Evolutionary conservation across 2,888 invertebrate genomes (phyloP).

Genomic region (Chrysina gloriosa): DNA sequence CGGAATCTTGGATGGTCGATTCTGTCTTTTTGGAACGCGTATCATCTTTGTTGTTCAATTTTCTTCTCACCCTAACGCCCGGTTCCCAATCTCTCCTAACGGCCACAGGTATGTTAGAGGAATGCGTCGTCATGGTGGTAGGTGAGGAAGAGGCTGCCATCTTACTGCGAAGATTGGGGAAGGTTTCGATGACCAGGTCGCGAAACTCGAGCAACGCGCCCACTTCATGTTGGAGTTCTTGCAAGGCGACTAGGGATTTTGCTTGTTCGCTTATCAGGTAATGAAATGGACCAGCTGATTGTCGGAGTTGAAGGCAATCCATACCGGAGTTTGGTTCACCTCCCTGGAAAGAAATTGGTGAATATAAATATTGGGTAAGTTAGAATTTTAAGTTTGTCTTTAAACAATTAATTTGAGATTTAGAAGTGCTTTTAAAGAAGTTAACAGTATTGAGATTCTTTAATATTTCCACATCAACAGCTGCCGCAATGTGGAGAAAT

Average conservation of each 20-base stretch:
- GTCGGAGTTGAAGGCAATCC: constrained; percentile 84
- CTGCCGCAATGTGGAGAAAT: too few relatives aligned
- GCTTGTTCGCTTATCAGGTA: constrained; percentile 82
- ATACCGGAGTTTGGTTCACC: constrained; percentile 73
- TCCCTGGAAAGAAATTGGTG: constrained; percentile 56
- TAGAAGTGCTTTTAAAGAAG: too few relatives aligned
- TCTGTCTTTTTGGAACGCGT: constrained; percentile 66
- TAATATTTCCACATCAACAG: too few relatives aligned
- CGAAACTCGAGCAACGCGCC: constrained; percentile 91
- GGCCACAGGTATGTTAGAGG: constrained; percentile 69
- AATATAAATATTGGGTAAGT: too few relatives aligned
- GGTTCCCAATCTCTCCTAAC: constrained; percentile 82
- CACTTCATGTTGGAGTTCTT: constrained; percentile 94
- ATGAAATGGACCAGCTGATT: constrained; percentile 71
- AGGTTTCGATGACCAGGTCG: constrained; percentile 94
- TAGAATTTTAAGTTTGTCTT: too few relatives aligned
- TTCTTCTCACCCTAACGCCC: constrained; percentile 77
- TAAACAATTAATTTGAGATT: too few relatives aligned
- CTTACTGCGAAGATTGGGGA: constrained; percentile 90
- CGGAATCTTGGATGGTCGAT: constrained; percentile 82
- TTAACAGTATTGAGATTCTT: too few relatives aligned
- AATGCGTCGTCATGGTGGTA: constrained; percentile 63
- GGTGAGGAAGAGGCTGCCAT: constrained; percentile 71
- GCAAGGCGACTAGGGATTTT: constrained; percentile 86
- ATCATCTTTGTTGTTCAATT: constrained; percentile 59